Conservation (phyloP, 2,797 vertebrate genomes). For the Smutsia temminckii region DNA sequence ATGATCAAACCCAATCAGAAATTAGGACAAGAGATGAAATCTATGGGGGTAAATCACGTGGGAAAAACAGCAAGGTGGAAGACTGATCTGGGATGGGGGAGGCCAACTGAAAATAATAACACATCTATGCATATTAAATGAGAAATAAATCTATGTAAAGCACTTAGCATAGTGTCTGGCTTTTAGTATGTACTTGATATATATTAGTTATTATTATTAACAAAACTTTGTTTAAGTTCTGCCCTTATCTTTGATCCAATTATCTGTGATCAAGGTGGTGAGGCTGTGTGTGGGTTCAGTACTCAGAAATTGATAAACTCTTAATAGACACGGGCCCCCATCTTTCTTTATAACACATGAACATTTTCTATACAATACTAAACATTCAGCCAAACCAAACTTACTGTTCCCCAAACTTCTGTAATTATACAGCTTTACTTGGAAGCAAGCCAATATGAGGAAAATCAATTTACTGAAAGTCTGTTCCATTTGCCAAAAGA, state of each 20-base stretch:
- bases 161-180: neutral
- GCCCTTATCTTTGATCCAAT: neutral
- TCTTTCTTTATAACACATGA: neutral
- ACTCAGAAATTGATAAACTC: neutral
- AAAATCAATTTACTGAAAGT: neutral
- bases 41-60: neutral
- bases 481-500: conserved; percentile 16
- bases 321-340: neutral
- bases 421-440: neutral
- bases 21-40: neutral
- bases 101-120: neutral
- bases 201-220: neutral
- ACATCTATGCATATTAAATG: too few species aligned
- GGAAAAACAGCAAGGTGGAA: neutral
- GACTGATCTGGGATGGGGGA: neutral
- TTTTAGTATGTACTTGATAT: neutral
- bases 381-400: neutral
- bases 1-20: neutral
- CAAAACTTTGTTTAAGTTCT: neutral
- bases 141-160: neutral
- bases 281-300: neutral
- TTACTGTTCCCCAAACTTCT: neutral
- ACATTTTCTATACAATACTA: neutral
- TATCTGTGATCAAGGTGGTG: neutral
- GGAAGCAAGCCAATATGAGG: neutral